Evolutionary conservation across 2,797 vertebrate species (phyloP), one percentile per base, ranked within the genome.

Genomic region (Chanos chanos): DNA sequence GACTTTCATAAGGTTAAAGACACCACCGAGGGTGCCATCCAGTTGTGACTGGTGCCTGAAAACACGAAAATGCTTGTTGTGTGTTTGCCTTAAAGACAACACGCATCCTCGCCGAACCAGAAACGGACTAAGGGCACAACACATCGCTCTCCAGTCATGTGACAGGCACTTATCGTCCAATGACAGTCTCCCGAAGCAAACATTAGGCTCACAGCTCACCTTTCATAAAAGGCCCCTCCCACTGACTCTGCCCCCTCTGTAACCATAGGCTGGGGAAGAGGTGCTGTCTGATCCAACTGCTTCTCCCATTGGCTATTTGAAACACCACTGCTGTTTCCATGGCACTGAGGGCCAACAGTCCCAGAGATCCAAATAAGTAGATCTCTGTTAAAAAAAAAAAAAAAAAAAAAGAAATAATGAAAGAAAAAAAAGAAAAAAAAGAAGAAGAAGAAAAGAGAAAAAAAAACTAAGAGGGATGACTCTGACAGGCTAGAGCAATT

Each of bases 341-440:
- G 39, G 57, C 12, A 13, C 63, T 50, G 22, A 52, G 62, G 7
- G 50, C 62, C 16, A 71, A 51, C 12, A 71, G 45, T 1, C 22
- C 63, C 30, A 71, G 52, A 8, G 63, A 66, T 30, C 57, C 54
- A 22, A 66, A 66, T 39, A 71, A 39, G 40, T 66, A 71, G 10
- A 66, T 53, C 24, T 71, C 68, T 71, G 33, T 19, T 30, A 43
- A 5, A 4, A 1, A 41, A 27, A 19, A 4, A 40, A 7, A 28
- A 27, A 28, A 4, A 28, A 27, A 4, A 7, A 4, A 28, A n/a
- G n/a, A 43, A 5, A 4, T 1, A 41, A 27, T 19, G 4, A 40
- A 7, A 28, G 27, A 28, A 4, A 28, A 27, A 4, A 7, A 4
- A 28, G 27, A 5, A 1, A 28, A 28, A 24, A 25, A 5, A 25